phyloP scores from a whole-genome alignment of 1,140 invertebrate species.

The Rhopalosiphum padi region DNA sequence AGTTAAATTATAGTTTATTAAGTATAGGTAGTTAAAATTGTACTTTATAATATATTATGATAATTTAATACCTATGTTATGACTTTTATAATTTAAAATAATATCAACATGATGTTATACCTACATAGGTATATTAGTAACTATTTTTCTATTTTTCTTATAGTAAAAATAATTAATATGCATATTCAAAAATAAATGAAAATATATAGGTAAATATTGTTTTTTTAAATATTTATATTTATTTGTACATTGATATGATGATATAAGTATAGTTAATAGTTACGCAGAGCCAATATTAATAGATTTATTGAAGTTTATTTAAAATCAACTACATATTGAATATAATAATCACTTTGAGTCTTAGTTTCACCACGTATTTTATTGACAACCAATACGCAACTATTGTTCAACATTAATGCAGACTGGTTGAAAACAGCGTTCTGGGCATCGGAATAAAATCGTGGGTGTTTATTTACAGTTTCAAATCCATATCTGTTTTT shows the following conservation, averaged over 20 bases:
- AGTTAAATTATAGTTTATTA: too few relatives aligned
- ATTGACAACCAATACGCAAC: neutral
- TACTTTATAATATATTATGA: too few relatives aligned
- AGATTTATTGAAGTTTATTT: neutral
- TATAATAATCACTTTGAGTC: constrained; percentile 33
- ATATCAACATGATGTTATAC: neutral
- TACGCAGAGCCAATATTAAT: neutral
- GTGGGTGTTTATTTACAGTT: neutral
- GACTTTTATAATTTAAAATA: neutral
- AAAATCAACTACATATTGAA: neutral
- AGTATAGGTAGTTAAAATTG: neutral
- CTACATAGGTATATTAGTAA: too few relatives aligned
- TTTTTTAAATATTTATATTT: neutral
- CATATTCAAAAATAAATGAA: too few relatives aligned
- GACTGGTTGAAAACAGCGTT: neutral
- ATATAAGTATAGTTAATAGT: neutral
- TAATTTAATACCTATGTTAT: neutral
- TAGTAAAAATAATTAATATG: too few relatives aligned
- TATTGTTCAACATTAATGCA: neutral
- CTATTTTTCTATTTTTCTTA: too few relatives aligned
- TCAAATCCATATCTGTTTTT: accelerated
- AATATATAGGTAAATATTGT: neutral
- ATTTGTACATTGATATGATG: neutral
- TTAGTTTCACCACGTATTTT: neutral
- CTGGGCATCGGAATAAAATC: neutral